These are phyloP conservation scores for Drosophila tsacasi DNA, from an alignment of 1,140 invertebrate species.

Conservation along the genomic window DNA sequence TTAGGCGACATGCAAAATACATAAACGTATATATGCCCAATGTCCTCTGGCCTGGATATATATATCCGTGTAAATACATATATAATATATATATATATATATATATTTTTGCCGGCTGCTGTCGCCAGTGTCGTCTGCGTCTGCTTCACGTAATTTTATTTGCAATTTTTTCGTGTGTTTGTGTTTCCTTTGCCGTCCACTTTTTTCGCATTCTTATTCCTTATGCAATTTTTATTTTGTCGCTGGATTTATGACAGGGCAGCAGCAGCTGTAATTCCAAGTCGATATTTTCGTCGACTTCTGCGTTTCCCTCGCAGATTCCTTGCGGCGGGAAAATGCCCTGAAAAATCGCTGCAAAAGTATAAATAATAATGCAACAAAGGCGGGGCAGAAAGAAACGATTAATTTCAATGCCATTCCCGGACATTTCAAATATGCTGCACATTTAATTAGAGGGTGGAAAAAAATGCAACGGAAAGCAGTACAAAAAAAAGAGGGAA, in stretches of 20 bases:
- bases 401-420: slow-evolving; percentile 53
- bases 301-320: neutral
- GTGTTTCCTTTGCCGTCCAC: slow-evolving; percentile 13
- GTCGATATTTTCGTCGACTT: slow-evolving; percentile 46
- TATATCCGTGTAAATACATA: neutral
- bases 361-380: slow-evolving; percentile 27
- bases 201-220: slow-evolving; percentile 43
- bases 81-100: neutral
- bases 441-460: slow-evolving; percentile 61
- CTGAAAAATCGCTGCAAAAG: slow-evolving; percentile 21
- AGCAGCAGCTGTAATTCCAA: slow-evolving; percentile 24
- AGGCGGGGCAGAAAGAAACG: slow-evolving; percentile 12
- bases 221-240: slow-evolving; percentile 51
- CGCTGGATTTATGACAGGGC: slow-evolving; percentile 50
- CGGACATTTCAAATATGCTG: slow-evolving; percentile 63
- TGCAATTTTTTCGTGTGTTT: slow-evolving; percentile 33
- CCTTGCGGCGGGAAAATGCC: slow-evolving; percentile 11
- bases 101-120: slow-evolving; percentile 26
- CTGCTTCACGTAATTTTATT: slow-evolving; percentile 61
- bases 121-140: slow-evolving; percentile 52
- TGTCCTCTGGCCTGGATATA: slow-evolving; percentile 1
- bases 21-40: slow-evolving; percentile 20
- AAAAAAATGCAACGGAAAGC: neutral
- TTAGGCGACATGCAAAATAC: slow-evolving; percentile 60
- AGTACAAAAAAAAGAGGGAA: neutral